A percentile compares a stretch with the other conserved stretches of the same genome.
Evolutionary conservation across 2,113 vertebrate genomes (phyloP).

Genomic region (Cyanoliseus patagonus): DNA sequence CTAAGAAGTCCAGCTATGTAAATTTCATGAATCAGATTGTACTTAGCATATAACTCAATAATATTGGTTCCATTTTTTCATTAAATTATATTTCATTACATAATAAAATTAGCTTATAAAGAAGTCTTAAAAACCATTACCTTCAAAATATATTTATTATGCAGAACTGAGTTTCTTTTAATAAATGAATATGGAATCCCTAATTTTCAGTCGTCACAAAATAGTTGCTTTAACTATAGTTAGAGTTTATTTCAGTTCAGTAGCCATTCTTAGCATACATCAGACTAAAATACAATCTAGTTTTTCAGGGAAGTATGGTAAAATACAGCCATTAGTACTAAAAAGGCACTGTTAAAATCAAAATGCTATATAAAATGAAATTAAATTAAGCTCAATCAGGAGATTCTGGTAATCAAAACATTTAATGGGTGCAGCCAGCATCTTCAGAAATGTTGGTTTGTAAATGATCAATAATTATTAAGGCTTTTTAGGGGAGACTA

Average conservation of each 20-base stretch:
- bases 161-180: not conserved
- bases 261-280: not conserved
- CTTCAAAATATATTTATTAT: not conserved
- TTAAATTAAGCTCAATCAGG: accelerated
- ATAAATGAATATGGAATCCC: not conserved
- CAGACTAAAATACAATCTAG: not conserved
- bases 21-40: not conserved
- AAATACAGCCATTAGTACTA: not conserved
- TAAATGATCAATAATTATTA: not conserved
- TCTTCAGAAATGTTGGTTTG: not conserved
- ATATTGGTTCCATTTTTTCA: not conserved
- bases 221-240: not conserved
- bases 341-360: not conserved
- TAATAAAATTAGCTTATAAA: not conserved
- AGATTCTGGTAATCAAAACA: not conserved
- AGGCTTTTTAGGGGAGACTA: not conserved
- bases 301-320: not conserved
- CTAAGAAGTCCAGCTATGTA: not conserved
- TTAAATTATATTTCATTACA: not conserved
- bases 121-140: not conserved
- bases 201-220: not conserved
- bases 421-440: not conserved
- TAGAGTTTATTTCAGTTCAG: not conserved
- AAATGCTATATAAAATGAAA: not conserved
- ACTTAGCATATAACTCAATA: not conserved